Evolutionary conservation across 2,888 invertebrate genomes (phyloP), one percentile per base, ranked within the genome.

Genomic region (Taphrorychus bicolor): DNA sequence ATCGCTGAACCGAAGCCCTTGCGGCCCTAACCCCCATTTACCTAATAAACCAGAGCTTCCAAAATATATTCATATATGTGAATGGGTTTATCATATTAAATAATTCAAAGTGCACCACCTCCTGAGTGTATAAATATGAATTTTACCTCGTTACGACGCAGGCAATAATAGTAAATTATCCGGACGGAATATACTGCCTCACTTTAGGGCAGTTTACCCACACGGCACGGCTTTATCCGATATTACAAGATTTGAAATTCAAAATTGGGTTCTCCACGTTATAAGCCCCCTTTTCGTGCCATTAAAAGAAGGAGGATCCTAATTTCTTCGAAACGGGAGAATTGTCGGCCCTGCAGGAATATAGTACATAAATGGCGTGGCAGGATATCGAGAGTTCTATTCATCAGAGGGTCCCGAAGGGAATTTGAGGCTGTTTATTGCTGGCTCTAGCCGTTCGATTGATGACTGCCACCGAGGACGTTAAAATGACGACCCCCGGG

Each of bases 11-110:
- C 32, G 11, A 32, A 32, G 32, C 32, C 32, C 32, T 32, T 32
- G 9, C 9, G 32, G 32, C 14, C 16, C 45, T 17, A 14, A 53
- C 11, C n/a, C 51, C 57, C 57, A 57, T 57, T 59, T 59, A 49
- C 17, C 32, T 48, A 49, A 49, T 49, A 59, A 48, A 59, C 49
- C 14, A 16, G 49, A 24, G 16, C 9, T 21, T 9, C 48, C 59
- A 18, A 24, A 59, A 49, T 59, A 16, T 59, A 59, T 59, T 59
- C 59, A 59, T 59, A 32, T 49, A 59, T 59, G 49, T 40, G 49
- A 59, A 59, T 49, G 59, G 59, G 59, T 59, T 59, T 59, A 59
- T 59, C 59, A 19, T 59, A 48, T 59, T 48, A 59, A 59, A 59
- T 59, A 59, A 49, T 59, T 59, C 59, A 59, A 49, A 59, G 59